Evolutionary conservation across 2,113 vertebrate genomes (phyloP).

Genomic region (Myrmecobius fasciatus): DNA sequence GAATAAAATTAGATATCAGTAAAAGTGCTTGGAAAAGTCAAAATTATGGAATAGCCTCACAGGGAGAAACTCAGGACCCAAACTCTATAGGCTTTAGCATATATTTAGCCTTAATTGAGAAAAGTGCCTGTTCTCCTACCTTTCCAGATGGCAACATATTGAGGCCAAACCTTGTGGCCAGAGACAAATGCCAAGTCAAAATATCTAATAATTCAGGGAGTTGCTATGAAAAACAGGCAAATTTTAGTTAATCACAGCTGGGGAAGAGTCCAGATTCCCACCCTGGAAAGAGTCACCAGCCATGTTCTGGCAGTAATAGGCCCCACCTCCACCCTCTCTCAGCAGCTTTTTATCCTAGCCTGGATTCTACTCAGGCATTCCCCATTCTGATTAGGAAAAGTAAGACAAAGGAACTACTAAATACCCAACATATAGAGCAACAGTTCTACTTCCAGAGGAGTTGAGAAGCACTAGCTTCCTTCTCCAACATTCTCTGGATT

Average conservation of each 20-base stretch:
- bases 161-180: not conserved
- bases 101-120: not conserved
- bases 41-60: not conserved
- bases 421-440: not conserved
- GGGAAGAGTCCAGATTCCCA: not conserved
- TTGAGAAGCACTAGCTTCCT: not conserved
- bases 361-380: no score
- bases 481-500: not conserved
- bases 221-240: not conserved
- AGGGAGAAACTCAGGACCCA: not conserved
- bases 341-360: not conserved
- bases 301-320: not conserved
- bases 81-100: not conserved
- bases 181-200: not conserved
- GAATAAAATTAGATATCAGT: not conserved
- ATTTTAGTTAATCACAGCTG: no score
- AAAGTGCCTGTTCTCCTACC: not conserved
- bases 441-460: not conserved
- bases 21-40: not conserved
- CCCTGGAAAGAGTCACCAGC: not conserved
- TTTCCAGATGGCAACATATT: not conserved
- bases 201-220: not conserved
- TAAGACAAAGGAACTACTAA: not conserved
- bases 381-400: not conserved
- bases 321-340: not conserved